phyloP scores from a whole-genome alignment of 2,888 invertebrate genomes.

The Patella depressa region DNA sequence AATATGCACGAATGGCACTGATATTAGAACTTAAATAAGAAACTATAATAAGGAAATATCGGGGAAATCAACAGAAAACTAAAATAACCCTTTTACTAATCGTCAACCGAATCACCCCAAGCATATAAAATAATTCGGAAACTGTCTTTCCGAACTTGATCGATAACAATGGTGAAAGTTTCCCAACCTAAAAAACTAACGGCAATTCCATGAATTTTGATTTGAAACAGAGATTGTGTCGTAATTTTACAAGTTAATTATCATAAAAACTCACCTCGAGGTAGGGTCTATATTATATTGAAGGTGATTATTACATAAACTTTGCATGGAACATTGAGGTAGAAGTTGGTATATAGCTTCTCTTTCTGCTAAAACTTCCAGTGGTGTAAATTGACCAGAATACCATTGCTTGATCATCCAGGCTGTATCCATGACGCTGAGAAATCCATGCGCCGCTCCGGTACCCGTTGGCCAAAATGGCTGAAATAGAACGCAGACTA shows the following conservation, averaged over 20 bases:
- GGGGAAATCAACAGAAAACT: too few relatives aligned
- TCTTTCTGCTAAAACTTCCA: slow-evolving; percentile 89
- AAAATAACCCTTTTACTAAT: too few relatives aligned
- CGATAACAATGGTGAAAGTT: too few relatives aligned
- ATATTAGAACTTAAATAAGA: too few relatives aligned
- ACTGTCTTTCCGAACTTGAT: too few relatives aligned
- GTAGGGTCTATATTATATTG: slow-evolving; percentile 74
- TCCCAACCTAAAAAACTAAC: too few relatives aligned
- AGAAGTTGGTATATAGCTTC: slow-evolving; percentile 91
- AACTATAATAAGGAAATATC: too few relatives aligned
- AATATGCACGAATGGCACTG: too few relatives aligned
- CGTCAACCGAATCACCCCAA: too few relatives aligned
- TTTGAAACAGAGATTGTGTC: too few relatives aligned
- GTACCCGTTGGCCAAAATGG: slow-evolving; percentile 99
- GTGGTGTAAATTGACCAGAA: slow-evolving; percentile 78
- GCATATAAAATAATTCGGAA: too few relatives aligned
- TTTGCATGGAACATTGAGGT: slow-evolving; percentile 97
- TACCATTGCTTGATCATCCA: slow-evolving; percentile 94
- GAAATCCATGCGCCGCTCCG: slow-evolving; percentile 96
- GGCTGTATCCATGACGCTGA: slow-evolving; percentile 94
- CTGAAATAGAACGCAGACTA: slow-evolving; percentile 47
- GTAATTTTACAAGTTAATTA: not conserved
- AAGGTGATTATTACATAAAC: slow-evolving; percentile 86
- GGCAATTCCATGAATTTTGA: too few relatives aligned
- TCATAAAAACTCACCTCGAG: slow-evolving; percentile 75